Evolutionary conservation across 2,797 vertebrate genomes (phyloP).

Genomic region (Cirrhinus mrigala): DNA sequence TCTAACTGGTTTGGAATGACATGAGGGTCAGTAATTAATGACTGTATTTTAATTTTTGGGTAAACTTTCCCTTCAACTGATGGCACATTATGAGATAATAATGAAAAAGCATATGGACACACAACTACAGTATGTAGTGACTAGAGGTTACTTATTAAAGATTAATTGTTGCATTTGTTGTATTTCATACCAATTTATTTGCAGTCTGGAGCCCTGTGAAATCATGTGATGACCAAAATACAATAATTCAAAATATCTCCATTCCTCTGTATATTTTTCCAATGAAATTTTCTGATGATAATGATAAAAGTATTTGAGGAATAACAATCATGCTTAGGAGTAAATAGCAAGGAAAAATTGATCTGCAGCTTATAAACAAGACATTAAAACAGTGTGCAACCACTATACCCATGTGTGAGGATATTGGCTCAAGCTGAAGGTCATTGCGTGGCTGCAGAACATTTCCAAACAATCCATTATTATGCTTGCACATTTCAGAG

Average conservation of each 20-base stretch:
- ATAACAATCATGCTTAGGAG: neutral
- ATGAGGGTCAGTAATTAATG: too few relatives aligned
- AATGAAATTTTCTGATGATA: neutral
- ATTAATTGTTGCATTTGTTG: neutral
- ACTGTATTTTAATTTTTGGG: too few relatives aligned
- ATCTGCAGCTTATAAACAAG: constrained; percentile 13
- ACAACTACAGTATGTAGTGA: too few relatives aligned
- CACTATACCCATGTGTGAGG: neutral
- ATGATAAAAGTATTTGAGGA: neutral
- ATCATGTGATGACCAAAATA: neutral
- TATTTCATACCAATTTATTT: too few relatives aligned
- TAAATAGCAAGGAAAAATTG: neutral
- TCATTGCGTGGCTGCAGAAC: constrained; percentile 23
- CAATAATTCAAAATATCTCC: neutral
- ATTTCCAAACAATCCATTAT: constrained; percentile 42
- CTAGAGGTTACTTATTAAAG: too few relatives aligned
- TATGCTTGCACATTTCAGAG: constrained; percentile 37
- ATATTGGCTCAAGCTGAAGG: constrained; percentile 23
- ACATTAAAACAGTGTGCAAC: neutral
- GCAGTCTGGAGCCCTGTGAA: neutral
- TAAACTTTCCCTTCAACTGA: too few relatives aligned
- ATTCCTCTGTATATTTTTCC: neutral
- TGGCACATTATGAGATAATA: too few relatives aligned
- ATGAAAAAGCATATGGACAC: too few relatives aligned
- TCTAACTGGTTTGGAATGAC: too few relatives aligned